Conservation (phyloP, 1,140 invertebrate genomes). For the Cyclina sinensis region DNA sequence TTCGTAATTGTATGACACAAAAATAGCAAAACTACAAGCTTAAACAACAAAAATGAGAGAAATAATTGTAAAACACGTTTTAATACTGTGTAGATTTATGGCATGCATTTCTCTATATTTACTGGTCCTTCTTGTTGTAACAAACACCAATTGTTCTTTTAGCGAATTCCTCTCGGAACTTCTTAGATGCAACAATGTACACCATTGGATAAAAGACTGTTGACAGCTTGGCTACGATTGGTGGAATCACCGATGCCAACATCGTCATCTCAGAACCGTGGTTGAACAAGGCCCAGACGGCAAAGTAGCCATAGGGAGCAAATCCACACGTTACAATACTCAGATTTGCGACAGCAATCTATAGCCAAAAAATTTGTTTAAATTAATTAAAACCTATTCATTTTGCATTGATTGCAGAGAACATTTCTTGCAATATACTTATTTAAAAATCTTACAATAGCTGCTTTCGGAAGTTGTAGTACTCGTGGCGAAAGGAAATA, state of each 20-base stretch:
- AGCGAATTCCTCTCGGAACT: constrained; percentile 35
- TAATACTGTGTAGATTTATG: no score
- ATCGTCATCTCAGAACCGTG: constrained; percentile 43
- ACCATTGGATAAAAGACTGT: constrained; percentile 37
- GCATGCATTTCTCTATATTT: not conserved
- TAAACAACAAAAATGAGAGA: no score
- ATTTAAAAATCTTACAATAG: no score
- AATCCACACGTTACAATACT: constrained; percentile 4
- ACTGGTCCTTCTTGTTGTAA: constrained; percentile 4
- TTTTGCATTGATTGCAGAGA: no score
- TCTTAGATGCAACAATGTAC: constrained; percentile 35
- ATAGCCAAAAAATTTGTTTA: not conserved
- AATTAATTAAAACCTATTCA: no score
- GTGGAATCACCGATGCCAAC: constrained; percentile 50
- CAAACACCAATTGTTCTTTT: not conserved
- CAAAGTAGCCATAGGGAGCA: constrained; percentile 47
- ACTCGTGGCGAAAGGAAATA: no score
- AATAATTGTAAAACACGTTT: no score
- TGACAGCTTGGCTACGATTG: constrained; percentile 48
- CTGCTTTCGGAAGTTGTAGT: no score
- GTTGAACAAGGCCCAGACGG: constrained; percentile 28
- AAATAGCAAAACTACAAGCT: no score
- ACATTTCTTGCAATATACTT: no score
- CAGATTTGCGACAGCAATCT: constrained; percentile 58
- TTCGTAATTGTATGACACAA: no score